Evolutionary conservation across 1,140 invertebrate genomes (phyloP).

Genomic region (Grapholita molesta): DNA sequence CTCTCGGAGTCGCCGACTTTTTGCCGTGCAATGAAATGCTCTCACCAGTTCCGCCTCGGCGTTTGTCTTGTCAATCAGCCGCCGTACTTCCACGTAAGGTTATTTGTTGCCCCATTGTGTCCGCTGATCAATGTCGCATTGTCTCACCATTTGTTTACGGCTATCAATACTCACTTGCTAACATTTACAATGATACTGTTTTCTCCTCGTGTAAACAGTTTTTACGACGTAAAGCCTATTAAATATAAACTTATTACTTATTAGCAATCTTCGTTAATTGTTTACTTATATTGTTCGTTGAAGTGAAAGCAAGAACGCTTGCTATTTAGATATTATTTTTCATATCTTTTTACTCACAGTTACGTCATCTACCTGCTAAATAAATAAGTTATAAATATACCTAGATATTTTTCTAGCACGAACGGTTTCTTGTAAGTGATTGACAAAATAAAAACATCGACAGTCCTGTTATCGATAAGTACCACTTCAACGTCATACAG

Average conservation of each 20-base stretch:
- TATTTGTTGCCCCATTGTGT: conserved; percentile 72
- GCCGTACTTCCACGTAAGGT: conserved; percentile 54
- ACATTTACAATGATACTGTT: conserved; percentile 42
- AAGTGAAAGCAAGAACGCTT: background rate
- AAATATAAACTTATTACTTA: background rate
- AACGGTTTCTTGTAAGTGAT: no score
- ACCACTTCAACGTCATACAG: no score
- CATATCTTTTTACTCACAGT: background rate
- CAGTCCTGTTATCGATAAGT: no score
- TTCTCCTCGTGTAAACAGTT: conserved; percentile 37
- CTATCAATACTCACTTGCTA: conserved; percentile 56
- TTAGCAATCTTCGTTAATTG: background rate
- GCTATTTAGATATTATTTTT: background rate
- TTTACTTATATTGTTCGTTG: background rate
- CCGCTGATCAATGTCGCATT: conserved; percentile 61
- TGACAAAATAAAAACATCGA: no score
- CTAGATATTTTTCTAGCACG: no score
- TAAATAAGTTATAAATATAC: no score
- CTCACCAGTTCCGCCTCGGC: conserved; percentile 48
- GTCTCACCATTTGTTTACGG: conserved; percentile 65
- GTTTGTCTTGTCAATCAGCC: conserved; percentile 71
- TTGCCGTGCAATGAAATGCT: conserved; percentile 61
- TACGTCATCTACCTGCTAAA: background rate
- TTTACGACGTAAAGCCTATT: background rate
- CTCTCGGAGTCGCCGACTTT: conserved; percentile 42